Percentiles rank a stretch among this genome's conserved stretches.
These are phyloP conservation scores for Stigmatopora nigra DNA, from an alignment of 2,113 vertebrate genomes.

Conservation along the genomic window DNA sequence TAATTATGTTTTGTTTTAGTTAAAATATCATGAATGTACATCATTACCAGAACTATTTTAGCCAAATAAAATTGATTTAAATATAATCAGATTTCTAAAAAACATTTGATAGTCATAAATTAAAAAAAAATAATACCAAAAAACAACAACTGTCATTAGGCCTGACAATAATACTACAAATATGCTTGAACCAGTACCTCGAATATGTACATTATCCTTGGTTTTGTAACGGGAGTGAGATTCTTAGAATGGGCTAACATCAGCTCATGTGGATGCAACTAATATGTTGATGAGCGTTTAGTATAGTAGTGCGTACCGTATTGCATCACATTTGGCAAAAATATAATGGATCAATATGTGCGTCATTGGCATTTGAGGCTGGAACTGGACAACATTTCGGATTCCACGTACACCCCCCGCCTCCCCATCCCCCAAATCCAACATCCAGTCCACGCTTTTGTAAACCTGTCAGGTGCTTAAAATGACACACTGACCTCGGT, in stretches of 20 bases:
- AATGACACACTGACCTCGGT: background rate
- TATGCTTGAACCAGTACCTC: background rate
- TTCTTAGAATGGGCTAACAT: background rate
- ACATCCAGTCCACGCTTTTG: background rate
- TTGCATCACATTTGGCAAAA: conserved; percentile 2
- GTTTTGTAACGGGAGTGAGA: too few relatives aligned
- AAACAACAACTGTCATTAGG: background rate
- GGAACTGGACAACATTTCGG: conserved; percentile 27
- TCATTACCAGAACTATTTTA: too few relatives aligned
- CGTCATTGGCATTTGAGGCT: conserved; percentile 5
- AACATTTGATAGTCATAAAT: too few relatives aligned
- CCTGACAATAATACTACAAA: background rate
- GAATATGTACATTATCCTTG: too few relatives aligned
- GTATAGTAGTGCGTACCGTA: background rate
- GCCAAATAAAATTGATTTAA: too few relatives aligned
- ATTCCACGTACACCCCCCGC: background rate
- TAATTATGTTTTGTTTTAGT: too few relatives aligned
- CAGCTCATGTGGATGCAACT: background rate
- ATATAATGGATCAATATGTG: background rate
- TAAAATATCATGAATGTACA: too few relatives aligned
- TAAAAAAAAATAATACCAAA: too few relatives aligned
- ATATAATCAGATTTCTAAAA: too few relatives aligned
- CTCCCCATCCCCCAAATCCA: background rate
- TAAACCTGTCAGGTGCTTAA: background rate
- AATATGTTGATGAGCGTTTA: background rate